Base-by-base conservation (phyloP, 2,797 vertebrate species). In the Enteromius paludinosus region DNA sequence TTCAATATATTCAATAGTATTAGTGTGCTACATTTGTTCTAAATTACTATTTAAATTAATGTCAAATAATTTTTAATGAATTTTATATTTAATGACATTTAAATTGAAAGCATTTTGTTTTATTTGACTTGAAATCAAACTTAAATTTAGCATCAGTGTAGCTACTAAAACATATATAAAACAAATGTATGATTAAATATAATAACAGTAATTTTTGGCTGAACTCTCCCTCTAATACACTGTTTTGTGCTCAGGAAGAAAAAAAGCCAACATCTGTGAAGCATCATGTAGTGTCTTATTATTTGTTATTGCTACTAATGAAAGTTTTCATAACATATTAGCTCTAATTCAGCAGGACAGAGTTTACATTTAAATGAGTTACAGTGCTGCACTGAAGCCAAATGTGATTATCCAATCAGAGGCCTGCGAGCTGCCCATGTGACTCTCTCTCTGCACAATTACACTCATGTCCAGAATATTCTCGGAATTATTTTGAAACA, bases 401-500 rank as follows among this genome's bases (percentile, higher is more conserved):
- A 70, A 56, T 30, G 17, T n/a, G 49, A 79, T 43, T 28, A 79
- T 69, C 62, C 78, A 79, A 56, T 79, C 23, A 20, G 35, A 59
- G 5, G 5, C 66, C 20, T 54, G 33, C 1, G 20, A 68, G 45
- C 30, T n/a, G 18, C 28, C 20, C 76, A 35, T 54, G 62, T 78
- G 76, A 78, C 35, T 33, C 23, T 49, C 61, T 35, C 47, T 49
- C 30, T 11, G 41, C 41, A 12, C 72, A 23, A n/a, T 5, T 69
- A 43, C 41, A 75, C 49, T 41, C 43, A 38, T 43, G 23, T 43
- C 43, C 71, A 45, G 14, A 56, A 68, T 23, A 49, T 35, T 56
- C 11, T 4, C 12, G 3, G 25, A 74, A 25, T 82, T 59, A 68
- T 61, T 69, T 69, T 23, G 14, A 83, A 83, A 83, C 73, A 76